These are phyloP conservation scores for Mesoligia furuncula DNA, from an alignment of 2,888 invertebrate species.

Conservation along the genomic window DNA sequence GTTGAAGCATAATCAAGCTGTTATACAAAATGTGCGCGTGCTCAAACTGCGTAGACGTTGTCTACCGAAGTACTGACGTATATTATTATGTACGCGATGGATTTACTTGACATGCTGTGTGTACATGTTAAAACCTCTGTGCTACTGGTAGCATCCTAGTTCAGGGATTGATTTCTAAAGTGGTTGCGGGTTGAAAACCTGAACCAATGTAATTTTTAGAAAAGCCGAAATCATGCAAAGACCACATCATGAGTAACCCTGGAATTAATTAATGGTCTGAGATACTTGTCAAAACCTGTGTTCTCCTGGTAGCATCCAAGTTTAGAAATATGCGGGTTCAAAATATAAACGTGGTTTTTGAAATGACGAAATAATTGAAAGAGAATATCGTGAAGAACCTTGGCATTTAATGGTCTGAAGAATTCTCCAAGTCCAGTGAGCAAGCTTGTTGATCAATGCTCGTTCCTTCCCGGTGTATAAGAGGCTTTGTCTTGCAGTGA, in stretches of 20 bases:
- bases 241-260: not conserved
- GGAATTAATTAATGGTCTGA: not conserved
- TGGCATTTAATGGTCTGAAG: not conserved
- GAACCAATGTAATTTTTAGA: not conserved
- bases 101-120: not conserved
- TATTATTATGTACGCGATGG: not conserved
- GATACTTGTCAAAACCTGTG: too few species aligned
- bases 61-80: not conserved
- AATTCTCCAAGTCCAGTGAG: not conserved
- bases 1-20: not conserved
- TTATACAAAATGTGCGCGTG: slow-evolving; percentile 24
- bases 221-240: not conserved
- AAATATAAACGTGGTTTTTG: not conserved
- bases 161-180: not conserved
- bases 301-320: too few species aligned
- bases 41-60: slow-evolving; percentile 24
- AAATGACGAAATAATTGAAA: not conserved
- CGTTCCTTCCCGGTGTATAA: not conserved
- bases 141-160: not conserved
- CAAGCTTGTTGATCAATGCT: not conserved
- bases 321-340: too few species aligned
- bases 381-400: not conserved
- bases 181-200: not conserved
- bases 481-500: not conserved
- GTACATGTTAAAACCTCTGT: not conserved